Conservation (phyloP, 37 sponge, comb jelly and placozoan species). For the Ianthella basta region DNA sequence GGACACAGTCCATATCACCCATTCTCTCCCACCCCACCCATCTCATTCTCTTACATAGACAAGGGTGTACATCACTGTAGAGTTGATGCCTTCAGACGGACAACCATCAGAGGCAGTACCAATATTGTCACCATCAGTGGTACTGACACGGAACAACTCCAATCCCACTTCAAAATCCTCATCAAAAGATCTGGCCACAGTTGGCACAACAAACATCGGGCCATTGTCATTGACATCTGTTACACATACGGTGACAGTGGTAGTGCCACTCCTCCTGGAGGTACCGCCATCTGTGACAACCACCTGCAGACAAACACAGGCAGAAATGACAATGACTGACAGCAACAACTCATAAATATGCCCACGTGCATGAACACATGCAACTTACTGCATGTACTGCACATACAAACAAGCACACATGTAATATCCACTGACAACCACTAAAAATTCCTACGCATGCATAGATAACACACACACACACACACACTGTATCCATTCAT, state of each 20-base stretch:
- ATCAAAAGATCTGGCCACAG: background rate
- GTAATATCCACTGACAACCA: too few species aligned
- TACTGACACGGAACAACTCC: background rate
- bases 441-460: too few species aligned
- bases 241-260: constrained; percentile 5
- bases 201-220: background rate
- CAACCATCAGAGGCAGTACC: background rate
- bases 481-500: background rate
- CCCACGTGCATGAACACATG: background rate
- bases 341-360: background rate
- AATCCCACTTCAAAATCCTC: background rate
- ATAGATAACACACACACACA: background rate
- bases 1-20: background rate
- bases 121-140: constrained; percentile 25
- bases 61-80: background rate
- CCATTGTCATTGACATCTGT: constrained; percentile 21
- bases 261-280: background rate
- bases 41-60: background rate
- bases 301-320: background rate
- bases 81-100: constrained; percentile 15
- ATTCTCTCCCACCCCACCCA: too few species aligned
- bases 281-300: background rate
- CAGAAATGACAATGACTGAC: too few species aligned
- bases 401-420: background rate
- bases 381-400: background rate